Conservation (phyloP, 37 sponge, comb jelly and placozoan genomes). For the Haliclona indistincta region DNA sequence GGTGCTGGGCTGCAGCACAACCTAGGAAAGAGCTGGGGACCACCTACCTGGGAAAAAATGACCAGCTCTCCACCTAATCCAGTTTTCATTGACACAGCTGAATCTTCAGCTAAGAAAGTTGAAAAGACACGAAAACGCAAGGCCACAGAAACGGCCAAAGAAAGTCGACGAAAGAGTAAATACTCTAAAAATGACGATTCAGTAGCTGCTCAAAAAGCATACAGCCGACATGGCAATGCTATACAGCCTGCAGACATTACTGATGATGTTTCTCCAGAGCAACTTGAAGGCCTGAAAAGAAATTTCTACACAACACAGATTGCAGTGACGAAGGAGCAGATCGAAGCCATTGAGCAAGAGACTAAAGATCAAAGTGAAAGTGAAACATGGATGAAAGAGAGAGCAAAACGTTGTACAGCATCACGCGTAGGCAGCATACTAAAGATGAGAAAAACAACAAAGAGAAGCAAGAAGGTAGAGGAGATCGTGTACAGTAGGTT, state of each 20-base stretch:
- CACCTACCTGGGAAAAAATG: background rate
- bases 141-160: background rate
- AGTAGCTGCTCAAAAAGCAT: no score
- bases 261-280: no score
- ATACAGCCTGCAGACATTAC: no score
- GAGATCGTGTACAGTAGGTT: background rate
- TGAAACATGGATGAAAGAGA: conserved; percentile 4
- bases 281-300: background rate
- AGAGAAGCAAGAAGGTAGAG: conserved; percentile 7
- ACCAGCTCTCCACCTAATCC: background rate
- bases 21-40: conserved; percentile 11
- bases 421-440: background rate
- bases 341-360: background rate
- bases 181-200: no score
- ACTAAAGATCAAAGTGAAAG: conserved; percentile 4
- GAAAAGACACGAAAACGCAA: background rate
- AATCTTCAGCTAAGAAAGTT: background rate
- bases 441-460: background rate
- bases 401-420: background rate
- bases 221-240: no score
- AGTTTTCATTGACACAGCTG: background rate
- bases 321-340: background rate
- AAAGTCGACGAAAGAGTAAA: no score
- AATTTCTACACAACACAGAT: conserved; percentile 19
- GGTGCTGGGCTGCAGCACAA: conserved; percentile 30